phyloP scores from a whole-genome alignment of 2,797 vertebrate species.

The Schizopygopsis pylzovi region DNA sequence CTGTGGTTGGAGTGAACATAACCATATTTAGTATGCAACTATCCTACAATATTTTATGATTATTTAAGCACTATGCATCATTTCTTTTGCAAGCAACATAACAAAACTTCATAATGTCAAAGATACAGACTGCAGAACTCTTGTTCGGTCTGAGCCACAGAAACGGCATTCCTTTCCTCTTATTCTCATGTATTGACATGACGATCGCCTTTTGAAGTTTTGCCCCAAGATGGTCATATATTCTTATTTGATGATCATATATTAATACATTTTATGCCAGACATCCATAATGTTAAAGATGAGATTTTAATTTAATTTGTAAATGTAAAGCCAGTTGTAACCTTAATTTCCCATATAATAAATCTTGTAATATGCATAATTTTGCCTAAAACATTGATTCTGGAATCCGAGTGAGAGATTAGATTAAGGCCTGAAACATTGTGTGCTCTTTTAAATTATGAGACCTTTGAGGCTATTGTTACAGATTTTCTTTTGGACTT shows the following conservation, averaged over 20 bases:
- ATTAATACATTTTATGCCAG: conserved; percentile 26
- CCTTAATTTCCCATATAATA: conserved; percentile 38
- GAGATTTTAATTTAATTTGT: conserved; percentile 16
- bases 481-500: neutral
- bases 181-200: conserved; percentile 31
- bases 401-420: neutral
- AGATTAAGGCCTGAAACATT: neutral
- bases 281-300: conserved; percentile 16
- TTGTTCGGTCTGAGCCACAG: conserved; percentile 46
- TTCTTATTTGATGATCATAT: neutral
- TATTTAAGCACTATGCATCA: neutral
- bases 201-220: conserved; percentile 13
- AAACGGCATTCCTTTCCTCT: conserved; percentile 41
- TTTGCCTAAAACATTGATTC: neutral
- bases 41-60: conserved; percentile 2
- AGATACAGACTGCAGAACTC: conserved; percentile 34
- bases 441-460: neutral
- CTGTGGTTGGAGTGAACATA: neutral
- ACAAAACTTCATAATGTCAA: conserved; percentile 66
- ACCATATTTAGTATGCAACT: conserved; percentile 35
- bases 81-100: neutral
- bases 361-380: neutral
- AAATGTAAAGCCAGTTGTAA: conserved; percentile 10
- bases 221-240: conserved; percentile 36
- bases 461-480: neutral